Evolutionary conservation across 2,888 invertebrate species (phyloP).

Genomic region (Teleogryllus oceanicus): DNA sequence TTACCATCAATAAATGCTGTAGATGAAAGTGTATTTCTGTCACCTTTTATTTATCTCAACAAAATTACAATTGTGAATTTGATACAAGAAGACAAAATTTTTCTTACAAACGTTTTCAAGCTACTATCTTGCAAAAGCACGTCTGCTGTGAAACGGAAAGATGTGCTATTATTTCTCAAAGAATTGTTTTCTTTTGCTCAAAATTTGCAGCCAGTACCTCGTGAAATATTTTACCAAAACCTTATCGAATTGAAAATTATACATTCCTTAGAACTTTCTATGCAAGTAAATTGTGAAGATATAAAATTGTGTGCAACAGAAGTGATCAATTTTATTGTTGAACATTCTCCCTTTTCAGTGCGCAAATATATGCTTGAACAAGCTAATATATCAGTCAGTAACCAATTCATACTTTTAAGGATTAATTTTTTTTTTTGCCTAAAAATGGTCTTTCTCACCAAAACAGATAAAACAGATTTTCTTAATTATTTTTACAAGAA

Average conservation of each 20-base stretch:
- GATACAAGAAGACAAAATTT: background rate
- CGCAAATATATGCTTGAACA: conserved; percentile 7
- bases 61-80: background rate
- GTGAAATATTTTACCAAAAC: background rate
- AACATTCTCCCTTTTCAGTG: background rate
- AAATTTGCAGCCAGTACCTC: background rate
- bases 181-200: background rate
- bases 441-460: background rate
- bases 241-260: background rate
- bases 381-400: background rate
- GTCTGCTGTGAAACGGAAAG: background rate
- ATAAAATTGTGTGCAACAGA: background rate
- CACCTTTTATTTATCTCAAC: background rate
- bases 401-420: too few species aligned
- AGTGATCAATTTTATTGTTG: background rate
- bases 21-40: background rate
- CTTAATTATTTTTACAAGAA: conserved; percentile 7
- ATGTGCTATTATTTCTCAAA: background rate
- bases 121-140: background rate
- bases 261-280: background rate
- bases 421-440: too few species aligned
- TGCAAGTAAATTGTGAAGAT: background rate
- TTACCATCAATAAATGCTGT: background rate
- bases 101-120: background rate
- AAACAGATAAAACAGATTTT: background rate